Evolutionary conservation across 2,113 vertebrate species (phyloP).

Genomic region (Genyomyrus donnyi): DNA sequence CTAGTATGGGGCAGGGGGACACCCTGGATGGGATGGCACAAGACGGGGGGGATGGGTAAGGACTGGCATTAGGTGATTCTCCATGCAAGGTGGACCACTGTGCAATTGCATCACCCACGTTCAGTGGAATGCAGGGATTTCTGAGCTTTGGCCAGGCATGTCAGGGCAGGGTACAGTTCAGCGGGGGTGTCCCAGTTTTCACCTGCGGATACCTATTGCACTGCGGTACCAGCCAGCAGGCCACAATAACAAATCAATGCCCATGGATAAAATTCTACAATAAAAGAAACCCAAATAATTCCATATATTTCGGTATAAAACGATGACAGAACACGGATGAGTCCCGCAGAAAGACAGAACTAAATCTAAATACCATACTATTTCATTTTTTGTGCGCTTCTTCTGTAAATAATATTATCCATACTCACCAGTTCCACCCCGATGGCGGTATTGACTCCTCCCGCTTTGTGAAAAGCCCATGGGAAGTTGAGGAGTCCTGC

Average conservation of each 20-base stretch:
- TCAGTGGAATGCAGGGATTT: background rate
- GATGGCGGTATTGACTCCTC: constrained; percentile 69
- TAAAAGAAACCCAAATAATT: background rate
- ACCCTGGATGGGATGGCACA: background rate
- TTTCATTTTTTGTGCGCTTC: background rate
- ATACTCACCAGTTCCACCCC: constrained; percentile 80
- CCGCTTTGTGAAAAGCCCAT: constrained; percentile 84
- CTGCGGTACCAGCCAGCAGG: background rate
- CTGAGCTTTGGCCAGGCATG: background rate
- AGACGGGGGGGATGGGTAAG: background rate
- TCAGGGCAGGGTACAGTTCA: background rate
- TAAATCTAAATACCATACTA: background rate
- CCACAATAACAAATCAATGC: background rate
- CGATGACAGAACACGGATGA: background rate
- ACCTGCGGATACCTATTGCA: background rate
- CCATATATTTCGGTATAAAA: background rate
- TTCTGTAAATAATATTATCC: background rate
- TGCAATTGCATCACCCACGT: background rate
- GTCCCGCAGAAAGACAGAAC: background rate
- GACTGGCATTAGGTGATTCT: background rate
- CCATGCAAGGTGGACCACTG: background rate
- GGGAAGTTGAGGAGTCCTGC: constrained; percentile 89
- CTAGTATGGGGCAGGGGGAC: background rate
- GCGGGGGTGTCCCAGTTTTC: background rate
- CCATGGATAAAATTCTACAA: background rate